Evolutionary conservation across 2,888 invertebrate species (phyloP).

Genomic region (Eulithis testata): DNA sequence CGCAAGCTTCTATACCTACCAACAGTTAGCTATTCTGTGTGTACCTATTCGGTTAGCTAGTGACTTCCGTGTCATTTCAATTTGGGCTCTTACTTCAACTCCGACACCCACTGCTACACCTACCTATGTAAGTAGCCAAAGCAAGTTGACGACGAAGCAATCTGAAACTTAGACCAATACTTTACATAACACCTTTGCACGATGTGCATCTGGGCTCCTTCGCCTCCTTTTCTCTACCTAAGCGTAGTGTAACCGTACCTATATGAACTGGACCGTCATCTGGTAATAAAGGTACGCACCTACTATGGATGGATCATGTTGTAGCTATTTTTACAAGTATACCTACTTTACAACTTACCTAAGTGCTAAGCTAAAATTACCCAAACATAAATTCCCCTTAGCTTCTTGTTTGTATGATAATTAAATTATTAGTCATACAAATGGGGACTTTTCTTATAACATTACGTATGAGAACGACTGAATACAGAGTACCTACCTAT

Average conservation of each 20-base stretch:
- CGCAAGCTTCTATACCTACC: conserved; percentile 48
- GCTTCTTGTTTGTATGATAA: too few species aligned
- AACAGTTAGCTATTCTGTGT: conserved; percentile 14
- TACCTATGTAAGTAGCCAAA: not conserved
- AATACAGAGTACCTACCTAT: not conserved
- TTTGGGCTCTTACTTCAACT: conserved; percentile 36
- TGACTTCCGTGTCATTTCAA: conserved; percentile 58
- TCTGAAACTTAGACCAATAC: not conserved
- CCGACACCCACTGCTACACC: conserved; percentile 47
- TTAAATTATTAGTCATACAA: not conserved
- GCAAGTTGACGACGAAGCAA: not conserved
- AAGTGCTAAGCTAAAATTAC: too few species aligned
- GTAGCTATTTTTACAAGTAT: too few species aligned
- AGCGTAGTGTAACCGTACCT: too few species aligned
- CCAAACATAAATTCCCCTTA: too few species aligned
- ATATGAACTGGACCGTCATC: too few species aligned
- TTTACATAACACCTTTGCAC: too few species aligned
- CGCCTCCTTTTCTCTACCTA: too few species aligned
- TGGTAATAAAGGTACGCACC: too few species aligned
- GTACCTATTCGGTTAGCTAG: conserved; percentile 31
- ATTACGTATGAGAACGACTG: not conserved
- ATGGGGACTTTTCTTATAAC: conserved; percentile 1
- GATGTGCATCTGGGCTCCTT: too few species aligned
- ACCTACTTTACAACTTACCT: too few species aligned
- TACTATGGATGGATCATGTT: too few species aligned